Conservation (phyloP, 2,797 vertebrate species). For the Amphiprion clarkii region DNA sequence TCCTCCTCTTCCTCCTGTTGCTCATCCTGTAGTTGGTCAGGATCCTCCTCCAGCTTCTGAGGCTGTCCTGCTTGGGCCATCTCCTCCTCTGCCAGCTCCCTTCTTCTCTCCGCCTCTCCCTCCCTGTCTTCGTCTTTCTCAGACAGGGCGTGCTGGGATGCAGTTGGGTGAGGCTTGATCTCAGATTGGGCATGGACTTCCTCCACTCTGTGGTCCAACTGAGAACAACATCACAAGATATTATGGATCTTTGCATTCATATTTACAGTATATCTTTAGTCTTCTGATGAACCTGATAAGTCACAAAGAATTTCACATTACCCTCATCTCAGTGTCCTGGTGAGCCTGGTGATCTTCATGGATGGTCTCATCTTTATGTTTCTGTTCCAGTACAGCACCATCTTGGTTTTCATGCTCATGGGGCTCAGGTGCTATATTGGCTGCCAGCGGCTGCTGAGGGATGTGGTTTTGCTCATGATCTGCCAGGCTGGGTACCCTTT, state of each 20-base stretch:
- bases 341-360: constrained; percentile 40
- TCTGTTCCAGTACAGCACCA: not conserved
- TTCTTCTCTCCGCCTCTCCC: constrained; percentile 84
- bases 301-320: constrained; percentile 32
- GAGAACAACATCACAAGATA: constrained; percentile 1
- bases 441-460: constrained; percentile 40
- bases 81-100: constrained; percentile 93
- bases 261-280: not conserved
- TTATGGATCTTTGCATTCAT: not conserved
- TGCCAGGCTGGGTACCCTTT: constrained; percentile 83
- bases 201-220: constrained; percentile 58
- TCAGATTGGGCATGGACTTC: constrained; percentile 29
- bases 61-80: constrained; percentile 95
- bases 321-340: constrained; percentile 55
- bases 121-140: constrained; percentile 74
- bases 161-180: constrained; percentile 31
- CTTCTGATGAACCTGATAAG: not conserved
- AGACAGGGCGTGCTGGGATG: constrained; percentile 32
- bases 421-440: constrained; percentile 33
- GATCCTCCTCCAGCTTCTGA: constrained; percentile 91
- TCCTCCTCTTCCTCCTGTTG: constrained; percentile 73
- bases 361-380: constrained; percentile 15
- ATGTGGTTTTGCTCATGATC: constrained; percentile 41
- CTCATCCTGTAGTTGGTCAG: constrained; percentile 86
- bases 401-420: constrained; percentile 48